Evolutionary conservation across 2,888 invertebrate species (phyloP).

Genomic region (Nymphalis polychloros): DNA sequence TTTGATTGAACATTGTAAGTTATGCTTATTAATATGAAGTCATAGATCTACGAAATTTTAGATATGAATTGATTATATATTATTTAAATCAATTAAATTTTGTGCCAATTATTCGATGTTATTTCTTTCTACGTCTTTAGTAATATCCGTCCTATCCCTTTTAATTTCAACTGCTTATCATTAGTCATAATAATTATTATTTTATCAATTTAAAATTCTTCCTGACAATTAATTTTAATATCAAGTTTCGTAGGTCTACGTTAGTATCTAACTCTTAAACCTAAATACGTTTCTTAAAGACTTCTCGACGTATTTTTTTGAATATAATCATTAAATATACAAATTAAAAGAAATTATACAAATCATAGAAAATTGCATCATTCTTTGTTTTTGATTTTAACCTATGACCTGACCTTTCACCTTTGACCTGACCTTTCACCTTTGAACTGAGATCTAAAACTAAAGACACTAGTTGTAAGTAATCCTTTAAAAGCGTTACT

Average conservation of each 20-base stretch:
- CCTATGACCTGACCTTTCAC: neutral
- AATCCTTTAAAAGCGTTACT: no score
- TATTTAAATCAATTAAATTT: neutral
- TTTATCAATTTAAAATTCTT: neutral
- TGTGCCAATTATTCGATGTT: slow-evolving; percentile 33
- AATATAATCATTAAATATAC: slow-evolving; percentile 61
- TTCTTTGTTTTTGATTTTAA: slow-evolving; percentile 55
- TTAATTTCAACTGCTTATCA: neutral
- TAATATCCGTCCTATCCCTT: neutral
- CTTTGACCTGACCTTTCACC: neutral
- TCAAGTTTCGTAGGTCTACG: slow-evolving; percentile 43
- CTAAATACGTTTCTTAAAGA: slow-evolving; percentile 55
- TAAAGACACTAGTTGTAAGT: no score
- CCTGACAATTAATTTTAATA: neutral
- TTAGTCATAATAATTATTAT: neutral
- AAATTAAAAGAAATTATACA: slow-evolving; percentile 63
- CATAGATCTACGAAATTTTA: slow-evolving; percentile 46
- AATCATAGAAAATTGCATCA: slow-evolving; percentile 67
- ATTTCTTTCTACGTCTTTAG: neutral
- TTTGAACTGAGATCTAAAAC: no score
- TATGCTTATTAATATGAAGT: slow-evolving; percentile 44
- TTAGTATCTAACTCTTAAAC: slow-evolving; percentile 23
- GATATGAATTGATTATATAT: slow-evolving; percentile 7
- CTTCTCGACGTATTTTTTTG: slow-evolving; percentile 57
- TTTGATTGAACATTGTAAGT: slow-evolving; percentile 48